Percentiles rank a stretch among this genome's conserved stretches.
phyloP scores from a whole-genome alignment of 35 echinoderm and acorn worm species.

The Hemicentrotus pulcherrimus region DNA sequence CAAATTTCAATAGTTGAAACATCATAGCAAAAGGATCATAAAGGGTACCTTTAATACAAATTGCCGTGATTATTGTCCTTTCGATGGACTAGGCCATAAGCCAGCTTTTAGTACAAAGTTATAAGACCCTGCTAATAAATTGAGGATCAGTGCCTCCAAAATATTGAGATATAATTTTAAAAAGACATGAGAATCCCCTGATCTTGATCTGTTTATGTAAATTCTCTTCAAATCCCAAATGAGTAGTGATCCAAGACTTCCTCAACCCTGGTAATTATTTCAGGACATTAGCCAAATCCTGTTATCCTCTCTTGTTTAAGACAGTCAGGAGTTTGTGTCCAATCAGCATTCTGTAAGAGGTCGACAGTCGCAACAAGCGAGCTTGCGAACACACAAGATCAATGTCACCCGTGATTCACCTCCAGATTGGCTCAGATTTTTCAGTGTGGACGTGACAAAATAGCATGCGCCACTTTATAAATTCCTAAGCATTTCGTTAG shows the following conservation, averaged over 20 bases:
- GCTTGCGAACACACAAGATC: background rate
- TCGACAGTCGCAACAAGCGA: background rate
- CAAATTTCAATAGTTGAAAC: too few relatives aligned
- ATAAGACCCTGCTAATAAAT: background rate
- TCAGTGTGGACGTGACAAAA: background rate
- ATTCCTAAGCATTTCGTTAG: background rate
- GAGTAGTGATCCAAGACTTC: background rate
- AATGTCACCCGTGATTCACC: conserved; percentile 1
- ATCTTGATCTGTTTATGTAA: background rate
- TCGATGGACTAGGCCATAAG: background rate
- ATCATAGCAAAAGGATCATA: background rate
- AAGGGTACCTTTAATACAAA: background rate
- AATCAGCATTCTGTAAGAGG: background rate
- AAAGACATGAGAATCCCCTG: background rate
- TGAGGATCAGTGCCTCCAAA: background rate
- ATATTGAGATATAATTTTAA: background rate
- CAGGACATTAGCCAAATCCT: background rate
- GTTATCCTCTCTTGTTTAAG: background rate
- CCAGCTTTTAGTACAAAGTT: background rate
- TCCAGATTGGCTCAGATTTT: background rate
- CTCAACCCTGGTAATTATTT: background rate
- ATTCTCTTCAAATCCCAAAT: background rate
- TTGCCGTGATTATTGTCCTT: background rate
- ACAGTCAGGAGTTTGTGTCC: background rate
- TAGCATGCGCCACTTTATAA: background rate